These are phyloP conservation scores for Dasysyrphus tricinctus DNA, from an alignment of 2,888 invertebrate species.

Conservation along the genomic window DNA sequence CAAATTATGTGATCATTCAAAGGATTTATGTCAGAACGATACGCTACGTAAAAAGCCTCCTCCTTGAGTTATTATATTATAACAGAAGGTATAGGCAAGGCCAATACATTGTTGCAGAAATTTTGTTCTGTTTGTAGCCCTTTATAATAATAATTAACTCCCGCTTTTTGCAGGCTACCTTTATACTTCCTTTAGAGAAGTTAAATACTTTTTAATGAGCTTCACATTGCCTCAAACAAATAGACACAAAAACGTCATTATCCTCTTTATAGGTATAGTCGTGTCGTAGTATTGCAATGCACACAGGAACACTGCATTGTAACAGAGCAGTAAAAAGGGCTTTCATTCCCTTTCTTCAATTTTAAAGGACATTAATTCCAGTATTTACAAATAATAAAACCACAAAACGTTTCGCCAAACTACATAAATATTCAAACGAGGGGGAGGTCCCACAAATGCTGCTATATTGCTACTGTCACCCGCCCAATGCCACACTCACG, in stretches of 20 bases:
- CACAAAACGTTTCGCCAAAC: slow-evolving; percentile 76
- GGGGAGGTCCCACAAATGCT: slow-evolving; percentile 22
- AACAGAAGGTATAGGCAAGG: slow-evolving; percentile 6
- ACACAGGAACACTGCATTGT: neutral
- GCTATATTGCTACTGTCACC: slow-evolving; percentile 28
- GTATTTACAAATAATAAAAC: slow-evolving; percentile 78
- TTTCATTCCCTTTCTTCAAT: slow-evolving; percentile 14
- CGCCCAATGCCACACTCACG: slow-evolving; percentile 61
- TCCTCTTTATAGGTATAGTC: slow-evolving; percentile 13
- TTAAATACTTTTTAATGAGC: slow-evolving; percentile 64
- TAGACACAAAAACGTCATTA: slow-evolving; percentile 59
- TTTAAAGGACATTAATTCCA: slow-evolving; percentile 73
- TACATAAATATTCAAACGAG: slow-evolving; percentile 70
- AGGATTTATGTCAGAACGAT: slow-evolving; percentile 70
- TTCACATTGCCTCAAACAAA: slow-evolving; percentile 50
- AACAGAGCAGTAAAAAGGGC: slow-evolving; percentile 30
- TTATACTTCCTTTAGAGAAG: slow-evolving; percentile 41
- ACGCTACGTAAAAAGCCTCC: slow-evolving; percentile 14
- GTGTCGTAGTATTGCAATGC: slow-evolving; percentile 21
- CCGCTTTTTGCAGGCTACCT: slow-evolving; percentile 22
- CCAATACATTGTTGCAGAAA: slow-evolving; percentile 64
- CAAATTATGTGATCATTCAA: slow-evolving; percentile 75
- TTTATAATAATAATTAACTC: slow-evolving; percentile 56
- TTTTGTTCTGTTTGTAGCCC: neutral
- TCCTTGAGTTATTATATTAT: slow-evolving; percentile 68